Evolutionary conservation across 2,888 invertebrate species (phyloP), one percentile per base, ranked within the genome.

Genomic region (Lycia hirtaria): DNA sequence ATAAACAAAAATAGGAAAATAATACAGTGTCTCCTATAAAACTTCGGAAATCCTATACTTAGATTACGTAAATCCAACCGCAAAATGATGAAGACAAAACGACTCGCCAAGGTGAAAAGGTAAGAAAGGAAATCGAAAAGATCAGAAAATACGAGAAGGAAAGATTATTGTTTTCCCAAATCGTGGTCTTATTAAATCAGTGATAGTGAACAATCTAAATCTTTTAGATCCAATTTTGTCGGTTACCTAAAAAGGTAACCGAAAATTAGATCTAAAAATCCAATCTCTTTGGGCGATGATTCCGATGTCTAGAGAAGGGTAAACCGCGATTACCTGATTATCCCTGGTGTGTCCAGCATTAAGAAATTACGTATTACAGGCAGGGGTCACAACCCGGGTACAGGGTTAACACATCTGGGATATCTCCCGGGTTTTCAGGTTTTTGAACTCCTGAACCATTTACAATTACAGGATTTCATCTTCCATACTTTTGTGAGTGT

Each of bases 311-410:
- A 37, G 4, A 14, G 26, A 49, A 51, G 41, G 56, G 51, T 51
- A 40, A 28, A 20, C 32, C n/a, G 9, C 47, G 56, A 56, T 56
- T 41, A 47, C 33, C 40, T 56, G 40, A 56, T 56, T 56, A 51
- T 41, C 56, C 56, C 26, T 35, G 33, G 33, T 47, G 33, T 45
- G 22, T 15, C 51, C 51, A 24, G 28, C 47, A 33, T 56, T 56
- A 56, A 26, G 32, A 56, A 38, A 51, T 56, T 56, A 51, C 45
- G 33, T 20, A 33, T 47, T 51, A 20, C 28, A 40, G 40, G 56
- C 28, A 40, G 40, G 56, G 55, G 41, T 55, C 47, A 33, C 22
- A 15, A 22, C 43, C 40, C 12, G 10, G 9, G 24, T 9, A 12
- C 4, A 12, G n/a, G n/a, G n/a, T n/a, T n/a, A n/a, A n/a, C n/a